Evolutionary conservation across 2,797 vertebrate species (phyloP), one percentile per base, ranked within the genome.

Genomic region (Podarcis lilfordi): DNA sequence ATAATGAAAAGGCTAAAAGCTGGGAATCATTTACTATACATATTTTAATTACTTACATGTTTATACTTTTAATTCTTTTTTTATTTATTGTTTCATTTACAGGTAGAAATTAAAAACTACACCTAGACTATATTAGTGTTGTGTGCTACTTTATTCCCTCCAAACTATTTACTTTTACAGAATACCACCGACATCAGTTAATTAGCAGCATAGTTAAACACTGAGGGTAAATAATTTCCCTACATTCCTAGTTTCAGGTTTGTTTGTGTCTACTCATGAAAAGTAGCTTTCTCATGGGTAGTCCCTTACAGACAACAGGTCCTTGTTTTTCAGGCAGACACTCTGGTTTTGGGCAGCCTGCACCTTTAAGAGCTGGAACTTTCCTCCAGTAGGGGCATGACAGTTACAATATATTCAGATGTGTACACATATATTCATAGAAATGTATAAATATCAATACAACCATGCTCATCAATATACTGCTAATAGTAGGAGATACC

Each of bases 161-260:
- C 23, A 25, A n/a, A 9, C 82, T 89, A 82, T 76, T 66, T 71
- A 59, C 40, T 64, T 64, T 90, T 83, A 77, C 19, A 71, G 86
- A 91, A 90, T 69, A 50, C 10, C 45, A 90, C n/a, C 4, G 32
- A 80, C 6, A 80, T 21, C 59, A 43, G 82, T 72, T 87, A 89
- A 89, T 84, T 89, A 87, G n/a, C 6, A 78, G 29, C 25, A 80
- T 85, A 86, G 89, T 45, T 91, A 78, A 88, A 89, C 45, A 82
- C 79, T 69, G 21, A 23, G 64, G 85, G 77, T 25, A 86, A 84
- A 82, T 80, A 80, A 66, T 83, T 11, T 86, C 90, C 83, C 71
- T 87, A 40, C 15, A 32, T 82, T 76, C 68, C 29, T 80, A 23
- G 17, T 84, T 32, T 64, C 61, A 79, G 78, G 61, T 64, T 64